These are phyloP conservation scores for Drosophila jambulina DNA, from an alignment of 1,140 invertebrate species.

Conservation along the genomic window DNA sequence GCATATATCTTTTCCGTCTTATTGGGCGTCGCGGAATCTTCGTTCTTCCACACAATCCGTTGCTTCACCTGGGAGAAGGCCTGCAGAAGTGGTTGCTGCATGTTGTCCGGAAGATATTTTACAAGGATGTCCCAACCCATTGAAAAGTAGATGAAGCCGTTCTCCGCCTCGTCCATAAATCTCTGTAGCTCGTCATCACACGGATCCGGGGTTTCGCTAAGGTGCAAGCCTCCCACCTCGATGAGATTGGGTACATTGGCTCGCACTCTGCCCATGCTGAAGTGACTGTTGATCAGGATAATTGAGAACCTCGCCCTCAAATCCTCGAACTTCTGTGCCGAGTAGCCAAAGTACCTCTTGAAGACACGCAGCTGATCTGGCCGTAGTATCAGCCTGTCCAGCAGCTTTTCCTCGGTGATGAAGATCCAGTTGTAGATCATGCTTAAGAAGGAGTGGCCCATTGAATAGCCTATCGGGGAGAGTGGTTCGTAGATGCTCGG, in stretches of 20 bases:
- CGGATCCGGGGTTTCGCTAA: conserved; percentile 73
- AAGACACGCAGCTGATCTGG: conserved; percentile 70
- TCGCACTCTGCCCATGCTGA: conserved; percentile 57
- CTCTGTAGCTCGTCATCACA: conserved; percentile 79
- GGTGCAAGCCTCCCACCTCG: conserved; percentile 87
- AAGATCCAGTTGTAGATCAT: conserved; percentile 78
- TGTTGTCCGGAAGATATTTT: conserved; percentile 85
- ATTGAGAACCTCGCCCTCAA: conserved; percentile 45
- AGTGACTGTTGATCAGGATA: conserved; percentile 68
- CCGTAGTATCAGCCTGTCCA: conserved; percentile 26
- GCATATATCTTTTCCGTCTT: conserved; percentile 88
- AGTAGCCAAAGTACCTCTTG: conserved; percentile 59
- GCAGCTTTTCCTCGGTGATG: conserved; percentile 45
- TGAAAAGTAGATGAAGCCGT: conserved; percentile 88
- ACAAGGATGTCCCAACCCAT: conserved; percentile 87
- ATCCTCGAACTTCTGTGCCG: conserved; percentile 33
- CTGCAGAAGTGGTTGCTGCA: conserved; percentile 64
- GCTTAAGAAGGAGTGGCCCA: conserved; percentile 76
- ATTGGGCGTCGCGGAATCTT: conserved; percentile 67
- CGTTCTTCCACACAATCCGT: conserved; percentile 86
- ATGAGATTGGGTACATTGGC: conserved; percentile 69
- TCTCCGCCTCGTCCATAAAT: conserved; percentile 86
- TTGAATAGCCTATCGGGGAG: conserved; percentile 57
- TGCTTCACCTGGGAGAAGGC: conserved; percentile 63
- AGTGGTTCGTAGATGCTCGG: conserved; percentile 73